These are phyloP conservation scores for Microplitis deprimator DNA, from an alignment of 2,888 invertebrate genomes.

Conservation along the genomic window DNA sequence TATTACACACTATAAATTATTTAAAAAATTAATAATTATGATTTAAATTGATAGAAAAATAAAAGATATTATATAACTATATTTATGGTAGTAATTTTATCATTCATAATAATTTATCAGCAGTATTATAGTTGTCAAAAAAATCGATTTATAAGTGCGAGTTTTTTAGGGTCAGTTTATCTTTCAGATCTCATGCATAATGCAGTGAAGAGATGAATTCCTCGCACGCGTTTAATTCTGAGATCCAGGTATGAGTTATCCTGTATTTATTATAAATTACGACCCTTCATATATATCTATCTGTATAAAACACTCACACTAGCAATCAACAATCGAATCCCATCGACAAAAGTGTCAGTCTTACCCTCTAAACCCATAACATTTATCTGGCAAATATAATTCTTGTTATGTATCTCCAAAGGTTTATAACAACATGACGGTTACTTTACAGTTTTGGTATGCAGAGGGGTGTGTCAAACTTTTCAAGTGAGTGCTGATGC, in stretches of 20 bases:
- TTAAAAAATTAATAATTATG: not conserved
- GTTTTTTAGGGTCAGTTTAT: conserved; percentile 7
- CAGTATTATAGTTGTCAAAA: not conserved
- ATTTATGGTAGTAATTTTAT: too few relatives aligned
- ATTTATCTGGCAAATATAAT: not conserved
- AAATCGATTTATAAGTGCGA: conserved; percentile 1
- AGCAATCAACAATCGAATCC: not conserved
- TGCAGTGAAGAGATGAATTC: conserved; percentile 3
- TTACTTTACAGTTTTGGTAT: conserved; percentile 5
- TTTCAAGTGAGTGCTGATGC: conserved; percentile 8
- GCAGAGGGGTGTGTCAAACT: conserved; percentile 13
- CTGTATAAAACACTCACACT: not conserved
- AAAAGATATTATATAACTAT: not conserved
- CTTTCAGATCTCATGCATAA: conserved; percentile 8
- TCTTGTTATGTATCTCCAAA: not conserved
- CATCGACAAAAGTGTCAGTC: conserved; percentile 1
- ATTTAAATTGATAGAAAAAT: not conserved
- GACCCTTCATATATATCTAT: not conserved
- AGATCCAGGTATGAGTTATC: not conserved
- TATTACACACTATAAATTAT: not conserved
- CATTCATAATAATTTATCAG: not conserved
- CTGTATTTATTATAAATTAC: not conserved
- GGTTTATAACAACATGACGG: conserved; percentile 16
- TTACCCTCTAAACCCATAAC: not conserved
- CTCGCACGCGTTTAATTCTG: conserved; percentile 3